phyloP scores from a whole-genome alignment of 1,140 invertebrate genomes.

The Dolichoris vasculosae region DNA sequence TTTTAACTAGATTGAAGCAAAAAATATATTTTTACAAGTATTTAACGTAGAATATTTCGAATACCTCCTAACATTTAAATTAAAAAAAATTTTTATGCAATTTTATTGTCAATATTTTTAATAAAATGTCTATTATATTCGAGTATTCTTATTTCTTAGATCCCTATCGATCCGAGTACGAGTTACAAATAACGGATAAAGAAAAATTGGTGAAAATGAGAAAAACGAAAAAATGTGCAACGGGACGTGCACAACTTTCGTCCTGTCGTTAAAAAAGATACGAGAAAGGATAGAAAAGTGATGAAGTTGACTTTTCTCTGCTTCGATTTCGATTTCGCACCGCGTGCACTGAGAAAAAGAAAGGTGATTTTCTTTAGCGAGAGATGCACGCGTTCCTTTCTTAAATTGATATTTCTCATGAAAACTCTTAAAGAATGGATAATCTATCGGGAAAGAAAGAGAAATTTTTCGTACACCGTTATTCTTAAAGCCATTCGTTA shows the following conservation, averaged over 20 bases:
- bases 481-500: conserved; percentile 7
- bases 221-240: neutral
- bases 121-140: too few relatives aligned
- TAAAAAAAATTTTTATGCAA: too few relatives aligned
- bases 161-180: neutral
- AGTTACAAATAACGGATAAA: neutral
- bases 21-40: too few relatives aligned
- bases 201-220: neutral
- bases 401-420: conserved; percentile 29
- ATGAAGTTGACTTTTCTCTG: conserved; percentile 3
- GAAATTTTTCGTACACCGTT: neutral
- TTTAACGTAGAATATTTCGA: too few relatives aligned
- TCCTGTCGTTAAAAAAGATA: neutral
- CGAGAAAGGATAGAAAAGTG: neutral
- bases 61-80: too few relatives aligned
- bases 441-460: neutral
- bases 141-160: neutral
- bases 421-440: neutral
- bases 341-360: neutral
- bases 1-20: too few relatives aligned
- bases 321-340: conserved; percentile 3
- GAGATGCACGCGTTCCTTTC: neutral
- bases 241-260: neutral
- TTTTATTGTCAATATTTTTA: too few relatives aligned
- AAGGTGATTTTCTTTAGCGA: neutral